phyloP scores from a whole-genome alignment of 2,113 vertebrate genomes.

The Poeciliopsis occidentalis region DNA sequence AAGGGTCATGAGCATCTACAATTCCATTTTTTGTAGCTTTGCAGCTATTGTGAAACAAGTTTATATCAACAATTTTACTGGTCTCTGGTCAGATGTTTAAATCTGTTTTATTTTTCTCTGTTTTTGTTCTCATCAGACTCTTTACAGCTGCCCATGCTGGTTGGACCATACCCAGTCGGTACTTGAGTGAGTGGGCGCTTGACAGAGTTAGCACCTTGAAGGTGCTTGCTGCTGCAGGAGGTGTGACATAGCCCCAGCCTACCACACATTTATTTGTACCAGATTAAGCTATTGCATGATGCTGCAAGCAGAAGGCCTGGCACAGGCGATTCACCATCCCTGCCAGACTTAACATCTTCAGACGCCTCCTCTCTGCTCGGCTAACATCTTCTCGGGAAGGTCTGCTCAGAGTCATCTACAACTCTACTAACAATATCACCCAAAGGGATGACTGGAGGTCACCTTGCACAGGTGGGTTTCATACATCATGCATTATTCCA shows the following conservation, averaged over 20 bases:
- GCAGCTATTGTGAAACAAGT: conserved; percentile 15
- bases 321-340: conserved; percentile 67
- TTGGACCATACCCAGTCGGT: conserved; percentile 44
- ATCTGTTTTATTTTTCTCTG: conserved; percentile 18
- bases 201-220: conserved; percentile 57
- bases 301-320: conserved; percentile 65
- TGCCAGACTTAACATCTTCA: conserved; percentile 70
- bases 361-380: conserved; percentile 46
- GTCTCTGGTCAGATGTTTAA: conserved; percentile 18
- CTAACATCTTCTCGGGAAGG: conserved; percentile 33
- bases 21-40: conserved; percentile 26
- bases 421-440: conserved; percentile 56
- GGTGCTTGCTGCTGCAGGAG: conserved; percentile 52
- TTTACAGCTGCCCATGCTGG: conserved; percentile 40
- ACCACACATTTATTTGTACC: conserved; percentile 66
- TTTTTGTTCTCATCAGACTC: conserved; percentile 40
- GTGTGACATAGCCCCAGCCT: conserved; percentile 67
- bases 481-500: neutral
- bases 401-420: conserved; percentile 42
- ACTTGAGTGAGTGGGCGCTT: conserved; percentile 56
- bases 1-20: conserved; percentile 15
- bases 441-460: conserved; percentile 69
- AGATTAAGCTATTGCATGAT: conserved; percentile 72
- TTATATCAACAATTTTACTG: conserved; percentile 10
- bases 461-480: conserved; percentile 64